Base-by-base conservation (phyloP, 2,113 vertebrate genomes). In the Ramphastos sulfuratus region DNA sequence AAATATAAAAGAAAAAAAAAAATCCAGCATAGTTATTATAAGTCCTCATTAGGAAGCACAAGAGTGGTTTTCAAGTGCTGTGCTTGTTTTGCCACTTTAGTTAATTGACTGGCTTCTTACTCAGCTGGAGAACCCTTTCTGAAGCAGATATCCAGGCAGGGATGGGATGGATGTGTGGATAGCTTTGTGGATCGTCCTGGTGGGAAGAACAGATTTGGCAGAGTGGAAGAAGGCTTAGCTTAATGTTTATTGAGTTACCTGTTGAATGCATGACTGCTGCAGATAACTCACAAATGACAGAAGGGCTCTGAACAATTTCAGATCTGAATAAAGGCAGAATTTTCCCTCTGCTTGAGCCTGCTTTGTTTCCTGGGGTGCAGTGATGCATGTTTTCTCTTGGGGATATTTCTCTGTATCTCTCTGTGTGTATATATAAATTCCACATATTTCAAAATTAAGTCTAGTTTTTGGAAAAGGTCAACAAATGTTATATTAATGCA, bases 31-130 rank as follows among this genome's bases (percentile, higher is more conserved):
- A 82, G 67, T 85, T 96, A 92, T 96, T 92, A 93, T 85, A 66
- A 95, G 69, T 71, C 55, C 80, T 97, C 94, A 96, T 97, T 96
- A 95, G 89, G 64, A 97, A 96, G 64, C 23, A 92, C 72, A 97
- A 96, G 54, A 50, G 64, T 80, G 80, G 63, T 75, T 97, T 96
- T 97, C 92, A 91, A 85, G 71, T 95, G 83, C 77, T 92, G 67
- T 92, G 87, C 85, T 92, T 95, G 83, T 84, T 96, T 96, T 95
- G 65, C 59, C 76, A 92, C 69, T 95, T 91, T 92, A 95, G 93
- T 95, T 97, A 95, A 95, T 89, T 92, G 76, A 63, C 75, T 93
- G 92, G 52, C 66, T 97, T 82, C 58, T 71, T 60, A 71, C 50
- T 91, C 58, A 65, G 79, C 63, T 93, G 78, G 75, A 89, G 20